Percentiles rank a stretch among this genome's conserved stretches.
Conservation (phyloP, 2,797 vertebrate species). For the Graptemys geographica region DNA sequence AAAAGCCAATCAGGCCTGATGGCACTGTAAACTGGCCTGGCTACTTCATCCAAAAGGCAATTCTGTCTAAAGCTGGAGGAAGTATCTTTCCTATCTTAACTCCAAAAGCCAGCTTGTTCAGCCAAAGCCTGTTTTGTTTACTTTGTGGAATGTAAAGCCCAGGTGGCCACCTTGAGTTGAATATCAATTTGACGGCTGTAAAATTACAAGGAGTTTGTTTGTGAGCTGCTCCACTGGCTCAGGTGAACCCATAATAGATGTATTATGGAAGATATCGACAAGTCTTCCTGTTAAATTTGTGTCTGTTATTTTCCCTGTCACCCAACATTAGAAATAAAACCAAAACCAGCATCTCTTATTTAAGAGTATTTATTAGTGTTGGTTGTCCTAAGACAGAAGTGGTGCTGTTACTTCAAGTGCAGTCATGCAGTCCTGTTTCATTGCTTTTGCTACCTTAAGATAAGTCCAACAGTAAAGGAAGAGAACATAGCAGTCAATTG, state of each 20-base stretch:
- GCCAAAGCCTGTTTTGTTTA: not conserved
- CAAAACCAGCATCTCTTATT: not conserved
- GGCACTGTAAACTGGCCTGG: no score
- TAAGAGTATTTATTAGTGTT: conserved; percentile 73
- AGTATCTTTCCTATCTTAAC: not conserved
- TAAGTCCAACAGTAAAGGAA: conserved; percentile 2
- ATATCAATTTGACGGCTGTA: not conserved
- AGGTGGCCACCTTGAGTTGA: not conserved
- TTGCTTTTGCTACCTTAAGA: not conserved
- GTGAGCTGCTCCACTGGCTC: not conserved
- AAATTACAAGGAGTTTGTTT: not conserved
- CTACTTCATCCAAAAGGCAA: not conserved
- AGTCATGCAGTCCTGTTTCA: conserved; percentile 20
- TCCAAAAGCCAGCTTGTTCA: not conserved
- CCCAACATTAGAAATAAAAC: conserved; percentile 9
- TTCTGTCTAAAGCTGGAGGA: not conserved
- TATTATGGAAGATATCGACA: not conserved
- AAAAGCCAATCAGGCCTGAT: not conserved
- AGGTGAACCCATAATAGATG: accelerated
- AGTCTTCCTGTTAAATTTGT: not conserved
- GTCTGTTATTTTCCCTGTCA: not conserved
- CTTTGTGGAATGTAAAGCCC: not conserved
- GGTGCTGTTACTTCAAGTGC: conserved; percentile 25
- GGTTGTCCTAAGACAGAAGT: conserved; percentile 54
- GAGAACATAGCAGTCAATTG: conserved; percentile 44